Evolutionary conservation across 2,888 invertebrate genomes (phyloP).

Genomic region (Antheraea yamamai): DNA sequence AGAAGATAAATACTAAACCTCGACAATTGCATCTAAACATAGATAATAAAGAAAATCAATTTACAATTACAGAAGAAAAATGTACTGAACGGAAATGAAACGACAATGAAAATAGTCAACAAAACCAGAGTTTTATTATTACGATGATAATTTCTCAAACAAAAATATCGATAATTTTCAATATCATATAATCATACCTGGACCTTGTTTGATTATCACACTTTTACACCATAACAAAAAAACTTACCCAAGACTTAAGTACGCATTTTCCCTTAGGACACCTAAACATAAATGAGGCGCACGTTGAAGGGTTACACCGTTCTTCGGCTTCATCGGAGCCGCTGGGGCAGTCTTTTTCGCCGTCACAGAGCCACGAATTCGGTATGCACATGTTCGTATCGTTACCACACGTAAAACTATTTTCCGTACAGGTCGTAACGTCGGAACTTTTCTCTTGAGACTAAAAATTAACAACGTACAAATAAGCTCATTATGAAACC

Average conservation of each 20-base stretch:
- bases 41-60: no score
- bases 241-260: constrained; percentile 80
- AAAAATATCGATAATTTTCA: no score
- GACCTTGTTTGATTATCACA: background rate
- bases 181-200: background rate
- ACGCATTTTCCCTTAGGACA: constrained; percentile 83
- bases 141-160: no score
- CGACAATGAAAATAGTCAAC: no score
- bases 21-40: no score
- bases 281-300: constrained; percentile 86
- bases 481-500: no score
- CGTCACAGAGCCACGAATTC: constrained; percentile 90
- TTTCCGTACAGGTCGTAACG: constrained; percentile 49
- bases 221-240: background rate
- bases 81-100: no score
- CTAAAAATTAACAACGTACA: constrained; percentile 27
- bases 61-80: no score
- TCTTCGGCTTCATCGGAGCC: constrained; percentile 87
- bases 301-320: constrained; percentile 84
- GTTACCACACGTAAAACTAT: constrained; percentile 64
- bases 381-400: constrained; percentile 85
- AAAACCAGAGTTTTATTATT: no score
- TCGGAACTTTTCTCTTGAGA: constrained; percentile 49
- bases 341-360: constrained; percentile 88
- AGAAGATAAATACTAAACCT: no score